Percentiles rank a stretch among this genome's conserved stretches.
phyloP scores from a whole-genome alignment of 1,140 invertebrate species.

The Pentalonia nigronervosa region DNA sequence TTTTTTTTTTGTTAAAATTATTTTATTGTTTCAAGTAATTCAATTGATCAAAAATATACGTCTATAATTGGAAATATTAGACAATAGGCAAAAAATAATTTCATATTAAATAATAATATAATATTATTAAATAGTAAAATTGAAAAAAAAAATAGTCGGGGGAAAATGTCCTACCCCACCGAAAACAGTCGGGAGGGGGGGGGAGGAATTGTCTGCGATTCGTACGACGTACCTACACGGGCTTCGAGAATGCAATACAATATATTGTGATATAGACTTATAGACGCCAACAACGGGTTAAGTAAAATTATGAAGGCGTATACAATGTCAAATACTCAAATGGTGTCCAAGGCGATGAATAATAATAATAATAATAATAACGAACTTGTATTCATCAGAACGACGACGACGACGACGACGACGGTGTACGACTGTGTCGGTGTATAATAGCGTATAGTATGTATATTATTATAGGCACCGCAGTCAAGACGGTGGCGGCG shows the following conservation, averaged over 20 bases:
- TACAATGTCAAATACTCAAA: not conserved
- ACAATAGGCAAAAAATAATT: no score
- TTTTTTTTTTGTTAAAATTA: no score
- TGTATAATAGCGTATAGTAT: not conserved
- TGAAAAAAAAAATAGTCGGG: no score
- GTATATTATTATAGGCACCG: not conserved
- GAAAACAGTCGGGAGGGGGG: no score
- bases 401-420: not conserved
- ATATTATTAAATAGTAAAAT: no score
- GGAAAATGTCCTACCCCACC: no score
- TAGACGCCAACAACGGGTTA: not conserved
- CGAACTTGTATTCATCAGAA: conserved; percentile 13
- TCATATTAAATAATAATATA: no score
- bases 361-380: conserved; percentile 1
- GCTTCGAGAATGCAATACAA: not conserved
- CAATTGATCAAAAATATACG: no score
- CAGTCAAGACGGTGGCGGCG: conserved; percentile 6
- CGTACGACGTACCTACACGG: no score
- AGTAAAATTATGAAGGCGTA: not conserved
- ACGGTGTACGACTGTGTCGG: not conserved
- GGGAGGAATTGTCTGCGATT: no score
- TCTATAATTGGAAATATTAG: no score
- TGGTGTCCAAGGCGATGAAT: conserved; percentile 19
- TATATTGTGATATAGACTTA: not conserved
- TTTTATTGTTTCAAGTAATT: no score